Base-by-base conservation (phyloP, 1,140 invertebrate species). In the Manduca sexta region DNA sequence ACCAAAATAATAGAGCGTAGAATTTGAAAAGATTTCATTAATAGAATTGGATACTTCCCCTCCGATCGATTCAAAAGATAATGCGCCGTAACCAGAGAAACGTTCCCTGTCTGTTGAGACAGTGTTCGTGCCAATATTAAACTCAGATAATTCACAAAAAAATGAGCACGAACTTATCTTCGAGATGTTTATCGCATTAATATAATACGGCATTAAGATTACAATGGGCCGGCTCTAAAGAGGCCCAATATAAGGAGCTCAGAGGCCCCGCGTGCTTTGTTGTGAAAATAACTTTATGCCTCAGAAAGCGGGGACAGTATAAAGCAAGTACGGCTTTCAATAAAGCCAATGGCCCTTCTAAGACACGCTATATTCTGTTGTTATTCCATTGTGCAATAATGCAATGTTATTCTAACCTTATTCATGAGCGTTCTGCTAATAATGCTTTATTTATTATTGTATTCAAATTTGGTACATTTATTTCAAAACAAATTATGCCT, bases 171-270 rank as follows among this genome's bases (percentile, higher is more conserved):
- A 53, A 67, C 72, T 74, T 35, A 34, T 79, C 71, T 70, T 60
- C 49, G 62, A 81, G 78, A 84, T 84, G 70, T 84, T 82, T 84
- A 84, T 84, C 81, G 78, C 75, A 84, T 84, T 82, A 84, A 82
- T 82, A 81, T 82, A 78, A 81, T 82, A 81, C 69, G 55, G 75
- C 70, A 84, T 82, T 84, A 80, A 79, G 81, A 82, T 81, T 69
- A 84, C 81, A 84, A 84, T 81, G 69, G 76, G 44, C 55, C 67
- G 73, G 74, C 74, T 84, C 71, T 65, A 72, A 75, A 80, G 69
- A 78, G 74, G 74, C 70, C 73, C 77, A 84, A 82, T 82, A 74
- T 79, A 81, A 75, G 75, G 60, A 69, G 74, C 73, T 80, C 65
- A 64, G 63, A 72, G 66, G 54, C 56, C 56, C 60, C 52, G 61